These are phyloP conservation scores for Leucozona laternaria DNA, from an alignment of 2,888 invertebrate genomes.

Conservation along the genomic window DNA sequence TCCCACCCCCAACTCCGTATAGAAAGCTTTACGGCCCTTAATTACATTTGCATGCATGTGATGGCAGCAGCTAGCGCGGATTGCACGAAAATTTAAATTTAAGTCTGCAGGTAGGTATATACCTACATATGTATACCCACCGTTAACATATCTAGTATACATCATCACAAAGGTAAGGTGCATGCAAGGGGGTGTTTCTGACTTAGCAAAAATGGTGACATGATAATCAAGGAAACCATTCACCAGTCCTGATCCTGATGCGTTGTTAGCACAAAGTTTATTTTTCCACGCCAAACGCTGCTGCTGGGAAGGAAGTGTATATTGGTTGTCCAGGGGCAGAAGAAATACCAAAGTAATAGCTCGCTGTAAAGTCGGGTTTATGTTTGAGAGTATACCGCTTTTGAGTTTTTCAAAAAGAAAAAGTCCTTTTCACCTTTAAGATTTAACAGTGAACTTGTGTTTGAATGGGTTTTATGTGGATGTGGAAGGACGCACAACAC, in stretches of 20 bases:
- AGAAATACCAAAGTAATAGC: conserved; percentile 7
- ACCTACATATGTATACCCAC: not conserved
- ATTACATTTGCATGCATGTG: conserved; percentile 75
- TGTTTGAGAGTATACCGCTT: conserved; percentile 1
- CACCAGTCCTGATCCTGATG: conserved; percentile 67
- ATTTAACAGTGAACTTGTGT: not conserved
- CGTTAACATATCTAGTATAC: not conserved
- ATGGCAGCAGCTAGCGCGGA: conserved; percentile 72
- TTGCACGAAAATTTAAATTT: conserved; percentile 60
- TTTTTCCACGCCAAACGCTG: conserved; percentile 59
- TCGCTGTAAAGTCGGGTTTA: not conserved
- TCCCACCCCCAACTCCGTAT: not conserved
- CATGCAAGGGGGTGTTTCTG: conserved; percentile 25
- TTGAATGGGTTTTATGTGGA: not conserved
- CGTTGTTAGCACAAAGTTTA: conserved; percentile 71
- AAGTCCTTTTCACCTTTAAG: not conserved
- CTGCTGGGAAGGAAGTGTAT: conserved; percentile 4
- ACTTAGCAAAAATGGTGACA: conserved; percentile 66
- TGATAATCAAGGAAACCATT: conserved; percentile 75
- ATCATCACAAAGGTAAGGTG: conserved; percentile 6
- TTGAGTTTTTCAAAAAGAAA: conserved; percentile 22
- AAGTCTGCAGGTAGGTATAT: not conserved
- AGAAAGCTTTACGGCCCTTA: conserved; percentile 49
- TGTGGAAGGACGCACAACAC: not conserved
- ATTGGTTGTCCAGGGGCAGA: not conserved